Base-by-base conservation (phyloP, 2,888 invertebrate species). In the Lamproptera curius region DNA sequence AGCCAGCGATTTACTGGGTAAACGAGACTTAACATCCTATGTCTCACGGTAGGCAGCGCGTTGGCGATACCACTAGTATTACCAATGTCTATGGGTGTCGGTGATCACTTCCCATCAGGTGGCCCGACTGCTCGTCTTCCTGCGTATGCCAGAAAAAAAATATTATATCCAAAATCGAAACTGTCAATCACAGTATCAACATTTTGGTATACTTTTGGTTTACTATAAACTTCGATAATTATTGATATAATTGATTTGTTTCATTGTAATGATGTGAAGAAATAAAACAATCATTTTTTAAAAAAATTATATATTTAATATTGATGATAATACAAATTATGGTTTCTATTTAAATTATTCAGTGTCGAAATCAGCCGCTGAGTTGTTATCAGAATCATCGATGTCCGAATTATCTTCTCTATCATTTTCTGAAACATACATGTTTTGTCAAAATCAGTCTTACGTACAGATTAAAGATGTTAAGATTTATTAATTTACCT, bases 341-440 rank as follows among this genome's bases (percentile, higher is more conserved):
- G 54, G 51, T 49, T 49, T 52, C 46, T 49, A 11, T 54, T 54
- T 49, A 17, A 52, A 54, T 54, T 54, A 46, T 49, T 34, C 34
- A 11, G 2, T 34, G 14, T 11, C 13, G n/a, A 14, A 34, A 14
- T 34, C 34, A 34, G 34, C 14, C 14, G 9, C 34, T 34, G 34
- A 34, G 6, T 50, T 44, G 48, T 40, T 52, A 50, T 54, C 54
- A 40, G 52, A 54, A 54, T 54, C 54, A 54, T 47, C 50, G 43
- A 39, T 41, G 45, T 50, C 28, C 2, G 28, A 28, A 8, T 28
- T 28, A 2, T 28, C 28, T 28, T 56, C 49, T 55, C 53, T 53
- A 53, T 57, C 39, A 55, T 53, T 51, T 57, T 57, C 54, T 55
- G 48, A 57, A 57, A 57, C 50, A 57, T 55, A 14, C 55, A 55